Conservation (phyloP, 2,888 invertebrate species). For the Mellilla xanthometata region DNA sequence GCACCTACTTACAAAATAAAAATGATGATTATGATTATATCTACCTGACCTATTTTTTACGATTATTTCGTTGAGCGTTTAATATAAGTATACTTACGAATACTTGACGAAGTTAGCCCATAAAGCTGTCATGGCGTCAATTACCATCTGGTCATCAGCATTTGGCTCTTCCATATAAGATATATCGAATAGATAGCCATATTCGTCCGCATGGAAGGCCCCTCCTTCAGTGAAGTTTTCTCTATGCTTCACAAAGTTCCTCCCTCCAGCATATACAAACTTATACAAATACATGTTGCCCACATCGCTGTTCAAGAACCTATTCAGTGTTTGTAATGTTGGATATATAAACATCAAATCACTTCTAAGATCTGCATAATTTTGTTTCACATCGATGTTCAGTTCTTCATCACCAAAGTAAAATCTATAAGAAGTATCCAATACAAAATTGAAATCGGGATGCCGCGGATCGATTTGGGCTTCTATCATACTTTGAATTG, state of each 20-base stretch:
- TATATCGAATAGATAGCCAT: slow-evolving; percentile 4
- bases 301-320: slow-evolving; percentile 3
- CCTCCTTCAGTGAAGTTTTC: slow-evolving; percentile 33
- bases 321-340: slow-evolving; percentile 33
- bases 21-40: too few relatives aligned
- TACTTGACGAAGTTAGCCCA: slow-evolving; percentile 53
- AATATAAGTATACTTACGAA: slow-evolving; percentile 43
- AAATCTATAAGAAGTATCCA: slow-evolving; percentile 30
- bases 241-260: slow-evolving; percentile 33
- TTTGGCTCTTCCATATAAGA: background rate
- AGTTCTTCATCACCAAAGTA: slow-evolving; percentile 39
- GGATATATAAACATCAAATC: slow-evolving; percentile 42
- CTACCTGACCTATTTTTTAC: too few relatives aligned
- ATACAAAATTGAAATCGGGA: slow-evolving; percentile 27
- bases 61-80: too few relatives aligned
- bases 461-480: slow-evolving; percentile 30
- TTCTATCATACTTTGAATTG: slow-evolving; percentile 16
- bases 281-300: slow-evolving; percentile 39
- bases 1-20: too few relatives aligned
- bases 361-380: slow-evolving; percentile 37
- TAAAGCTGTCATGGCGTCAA: slow-evolving; percentile 45
- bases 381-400: slow-evolving; percentile 14
- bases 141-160: slow-evolving; percentile 38
- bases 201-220: background rate
- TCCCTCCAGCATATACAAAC: slow-evolving; percentile 44